These are phyloP conservation scores for Enteromius unitaeniatus DNA, from an alignment of 2,797 vertebrate genomes.

Conservation along the genomic window DNA sequence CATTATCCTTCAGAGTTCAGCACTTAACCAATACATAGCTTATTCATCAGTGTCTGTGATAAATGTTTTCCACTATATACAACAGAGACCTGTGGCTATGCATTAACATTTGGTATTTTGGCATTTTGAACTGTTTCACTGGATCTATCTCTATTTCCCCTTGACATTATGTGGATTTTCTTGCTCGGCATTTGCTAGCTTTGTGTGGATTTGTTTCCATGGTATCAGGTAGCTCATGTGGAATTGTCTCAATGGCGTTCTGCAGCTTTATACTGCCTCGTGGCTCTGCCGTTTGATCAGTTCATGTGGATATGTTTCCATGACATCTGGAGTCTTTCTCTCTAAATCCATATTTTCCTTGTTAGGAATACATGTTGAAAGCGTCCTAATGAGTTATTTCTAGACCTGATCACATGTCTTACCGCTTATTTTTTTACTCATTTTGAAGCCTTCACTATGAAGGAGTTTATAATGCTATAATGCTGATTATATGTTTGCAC, in stretches of 20 bases:
- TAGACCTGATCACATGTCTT: background rate
- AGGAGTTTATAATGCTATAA: background rate
- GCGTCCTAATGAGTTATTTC: conserved; percentile 22
- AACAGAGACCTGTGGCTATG: conserved; percentile 21
- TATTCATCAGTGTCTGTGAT: conserved; percentile 7
- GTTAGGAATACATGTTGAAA: conserved; percentile 20
- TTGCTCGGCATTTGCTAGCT: conserved; percentile 67
- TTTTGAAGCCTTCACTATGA: background rate
- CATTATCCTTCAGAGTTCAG: background rate
- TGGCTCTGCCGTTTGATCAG: conserved; percentile 45
- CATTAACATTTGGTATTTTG: conserved; percentile 33
- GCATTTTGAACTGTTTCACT: conserved; percentile 33
- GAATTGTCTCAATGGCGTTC: conserved; percentile 61
- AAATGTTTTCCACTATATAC: conserved; percentile 12
- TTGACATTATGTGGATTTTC: conserved; percentile 68
- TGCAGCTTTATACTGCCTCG: conserved; percentile 54
- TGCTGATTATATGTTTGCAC: background rate
- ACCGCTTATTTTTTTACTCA: background rate
- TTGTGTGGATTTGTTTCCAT: conserved; percentile 72
- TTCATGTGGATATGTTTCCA: conserved; percentile 54
- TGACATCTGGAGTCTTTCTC: conserved; percentile 47
- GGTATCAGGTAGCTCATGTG: conserved; percentile 67
- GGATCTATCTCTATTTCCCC: conserved; percentile 33
- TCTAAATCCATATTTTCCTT: conserved; percentile 25
- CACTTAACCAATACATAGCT: background rate